These are phyloP conservation scores for Drosophila malerkotliana DNA, from an alignment of 1,140 invertebrate species.

Conservation along the genomic window DNA sequence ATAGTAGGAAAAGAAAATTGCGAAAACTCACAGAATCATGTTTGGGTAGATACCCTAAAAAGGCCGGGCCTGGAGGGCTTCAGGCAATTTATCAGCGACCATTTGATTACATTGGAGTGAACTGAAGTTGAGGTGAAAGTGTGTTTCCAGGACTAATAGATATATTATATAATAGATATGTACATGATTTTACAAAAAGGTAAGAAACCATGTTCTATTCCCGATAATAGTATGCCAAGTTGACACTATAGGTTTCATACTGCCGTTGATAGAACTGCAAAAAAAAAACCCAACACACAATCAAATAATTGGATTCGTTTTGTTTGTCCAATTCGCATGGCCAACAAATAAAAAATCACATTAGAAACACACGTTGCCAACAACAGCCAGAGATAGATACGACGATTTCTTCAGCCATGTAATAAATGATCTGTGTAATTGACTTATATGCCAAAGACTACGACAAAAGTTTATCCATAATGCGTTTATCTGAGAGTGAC, in stretches of 20 bases:
- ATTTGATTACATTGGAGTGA: slow-evolving; percentile 45
- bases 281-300: slow-evolving; percentile 38
- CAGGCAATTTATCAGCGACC: slow-evolving; percentile 16
- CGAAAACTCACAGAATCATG: slow-evolving; percentile 40
- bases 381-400: slow-evolving; percentile 38
- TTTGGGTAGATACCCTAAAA: slow-evolving; percentile 33
- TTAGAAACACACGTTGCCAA: slow-evolving; percentile 75
- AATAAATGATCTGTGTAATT: slow-evolving; percentile 83
- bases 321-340: slow-evolving; percentile 4
- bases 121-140: neutral
- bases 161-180: neutral
- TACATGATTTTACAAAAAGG: neutral
- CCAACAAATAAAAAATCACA: slow-evolving; percentile 71
- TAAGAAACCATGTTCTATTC: neutral
- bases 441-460: slow-evolving; percentile 65
- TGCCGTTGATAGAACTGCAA: slow-evolving; percentile 40
- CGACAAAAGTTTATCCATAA: slow-evolving; percentile 61
- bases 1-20: slow-evolving; percentile 63
- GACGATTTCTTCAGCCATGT: slow-evolving; percentile 42
- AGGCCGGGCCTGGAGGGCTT: neutral
- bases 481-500: slow-evolving; percentile 70
- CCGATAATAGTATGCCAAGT: neutral
- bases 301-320: slow-evolving; percentile 16
- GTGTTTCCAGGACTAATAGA: neutral
- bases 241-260: neutral